Evolutionary conservation across 1,140 invertebrate genomes (phyloP), one percentile per base, ranked within the genome.

Genomic region (Cyrtorhinus lividipennis): DNA sequence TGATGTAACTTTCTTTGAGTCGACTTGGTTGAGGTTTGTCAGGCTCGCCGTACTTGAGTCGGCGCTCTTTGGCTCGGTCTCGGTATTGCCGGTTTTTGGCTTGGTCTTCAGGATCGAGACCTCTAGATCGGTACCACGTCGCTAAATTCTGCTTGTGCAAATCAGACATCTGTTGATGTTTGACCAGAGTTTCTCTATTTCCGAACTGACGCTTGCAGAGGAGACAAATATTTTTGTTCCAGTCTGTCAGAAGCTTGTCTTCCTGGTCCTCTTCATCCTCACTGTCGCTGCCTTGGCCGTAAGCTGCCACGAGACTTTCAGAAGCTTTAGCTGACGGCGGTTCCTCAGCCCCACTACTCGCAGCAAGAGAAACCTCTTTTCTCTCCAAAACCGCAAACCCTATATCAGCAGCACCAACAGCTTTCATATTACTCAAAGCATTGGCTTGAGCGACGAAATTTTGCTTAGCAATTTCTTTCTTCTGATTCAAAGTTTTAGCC

Each of bases 401-500:
- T 53, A 91, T 88, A 76, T 95, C 92, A 1, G 92, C 91, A 24
- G 90, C 86, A 12, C 84, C 86, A 62, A 78, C 80, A 56, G 67
- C 68, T 65, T 67, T 71, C 20, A 65, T 24, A 12, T 61, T 45
- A 44, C 63, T 56, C 10, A 65, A 61, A 10, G 68, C 59, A 10
- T 75, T 73, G 0, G 75, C 71, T 65, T 79, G 76, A 61, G 81
- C 77, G 13, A 78, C 79, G 72, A 80, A 77, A 64, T 80, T 83
- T 56, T 79, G 80, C 66, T 83, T 83, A 24, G 84, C 81, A 64
- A 81, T 86, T 69, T 97, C 92, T 75, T 98, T 98, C 75, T 95
- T 93, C 71, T 97, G 93, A 75, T 98, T 98, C 60, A 97, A 76
- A 3, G 90, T 93, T 71, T 97, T 94, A 0, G 95, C 95, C 96